Conservation (phyloP, 2,888 invertebrate species). For the Lycaena phlaeas region DNA sequence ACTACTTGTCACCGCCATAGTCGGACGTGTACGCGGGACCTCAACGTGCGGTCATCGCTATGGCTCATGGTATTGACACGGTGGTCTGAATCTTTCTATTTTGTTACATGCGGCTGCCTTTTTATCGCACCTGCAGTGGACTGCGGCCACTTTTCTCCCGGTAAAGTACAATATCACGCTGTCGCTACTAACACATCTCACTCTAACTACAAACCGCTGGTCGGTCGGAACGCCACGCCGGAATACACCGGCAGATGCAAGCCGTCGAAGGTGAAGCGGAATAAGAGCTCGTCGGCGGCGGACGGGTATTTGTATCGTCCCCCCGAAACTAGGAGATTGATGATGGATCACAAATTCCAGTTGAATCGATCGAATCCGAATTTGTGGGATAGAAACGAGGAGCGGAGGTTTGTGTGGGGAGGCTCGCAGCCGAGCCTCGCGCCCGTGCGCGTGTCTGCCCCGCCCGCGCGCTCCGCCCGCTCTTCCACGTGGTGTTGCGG, state of each 20-base stretch:
- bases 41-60: background rate
- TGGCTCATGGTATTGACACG: conserved; percentile 6
- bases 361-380: conserved; percentile 65
- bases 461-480: conserved; percentile 60
- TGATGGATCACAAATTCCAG: conserved; percentile 52
- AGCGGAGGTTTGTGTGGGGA: conserved; percentile 32
- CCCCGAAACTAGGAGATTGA: conserved; percentile 49
- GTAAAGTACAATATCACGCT: conserved; percentile 81
- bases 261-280: conserved; percentile 55
- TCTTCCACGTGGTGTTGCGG: conserved; percentile 86
- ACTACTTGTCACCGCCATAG: background rate
- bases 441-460: conserved; percentile 28
- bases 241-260: conserved; percentile 43
- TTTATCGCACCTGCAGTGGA: conserved; percentile 76
- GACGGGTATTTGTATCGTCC: conserved; percentile 48
- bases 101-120: conserved; percentile 75
- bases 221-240: conserved; percentile 48
- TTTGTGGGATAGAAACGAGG: conserved; percentile 50
- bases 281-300: conserved; percentile 66
- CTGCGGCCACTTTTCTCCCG: conserved; percentile 76
- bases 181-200: conserved; percentile 66
- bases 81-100: conserved; percentile 62
- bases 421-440: conserved; percentile 54
- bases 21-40: background rate
- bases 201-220: conserved; percentile 55